Evolutionary conservation across 92 coral and sea anemone genomes (phyloP), one percentile per base, ranked within the genome.

Genomic region (Porites lobata): DNA sequence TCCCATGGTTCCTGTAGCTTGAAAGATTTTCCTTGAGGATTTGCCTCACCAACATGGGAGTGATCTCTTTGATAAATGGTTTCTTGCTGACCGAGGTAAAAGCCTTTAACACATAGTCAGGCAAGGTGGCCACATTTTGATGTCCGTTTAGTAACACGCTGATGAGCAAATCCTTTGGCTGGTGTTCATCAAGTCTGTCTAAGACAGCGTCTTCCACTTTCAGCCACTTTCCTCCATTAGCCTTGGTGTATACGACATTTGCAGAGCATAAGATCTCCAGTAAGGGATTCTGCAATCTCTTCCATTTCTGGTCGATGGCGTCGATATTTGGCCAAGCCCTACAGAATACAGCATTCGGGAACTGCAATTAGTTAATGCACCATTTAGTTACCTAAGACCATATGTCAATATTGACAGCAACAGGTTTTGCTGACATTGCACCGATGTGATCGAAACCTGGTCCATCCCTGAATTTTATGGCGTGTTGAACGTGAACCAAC

Each of bases 281-380:
- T 64, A 94, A 69, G 50, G 92, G 91, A 9, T 74, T 67, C 78
- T 74, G 78, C 71, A 86, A 69, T 19, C 67, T 64, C 68, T 58
- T 87, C 99, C 98, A 96, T 26, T 94, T 95, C 8, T 76, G 86
- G 81, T 92, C 94, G 10, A 94, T 93, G 13, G 38, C 50, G 7
- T 32, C 47, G 1, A 82, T 22, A 69, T 90, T 89, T 50, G 99
- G 99, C 98, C 96, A 91, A 4, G 96, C 96, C 67, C 87, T 84
- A 53, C 13, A 72, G 17, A 63, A 47, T 20, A 74, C 15, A 56
- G 1, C 11, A 56, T 56, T 8, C 8, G 47, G 4, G 4, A 38
- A 38, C 47, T 38, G 6, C 4, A 38, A 38, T 38, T 38, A 38
- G 47, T 38, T 38, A 38, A 38, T 38, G 47, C 47, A 38, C 6